phyloP scores from a whole-genome alignment of 2,797 vertebrate genomes.

The Syndactyla subalaris region DNA sequence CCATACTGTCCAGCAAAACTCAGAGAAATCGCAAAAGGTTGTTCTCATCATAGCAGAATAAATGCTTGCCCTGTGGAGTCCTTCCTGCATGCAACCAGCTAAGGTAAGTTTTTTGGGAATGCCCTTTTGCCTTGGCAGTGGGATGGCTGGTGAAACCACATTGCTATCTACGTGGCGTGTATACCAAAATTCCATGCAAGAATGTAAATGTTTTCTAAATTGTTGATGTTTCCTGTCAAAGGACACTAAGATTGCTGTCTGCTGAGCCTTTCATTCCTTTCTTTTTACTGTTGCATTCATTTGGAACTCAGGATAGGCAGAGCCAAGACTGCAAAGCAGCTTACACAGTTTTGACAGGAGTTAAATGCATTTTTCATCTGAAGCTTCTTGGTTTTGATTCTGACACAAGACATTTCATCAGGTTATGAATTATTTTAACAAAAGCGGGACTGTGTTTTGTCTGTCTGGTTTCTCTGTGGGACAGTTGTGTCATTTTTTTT shows the following conservation, averaged over 20 bases:
- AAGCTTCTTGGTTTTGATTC: slow-evolving; percentile 11
- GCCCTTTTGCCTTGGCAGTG: neutral
- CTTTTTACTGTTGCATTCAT: neutral
- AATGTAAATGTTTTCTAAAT: neutral
- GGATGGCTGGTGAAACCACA: rapidly evolving
- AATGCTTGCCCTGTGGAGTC: neutral
- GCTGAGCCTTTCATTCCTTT: neutral
- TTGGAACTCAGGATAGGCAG: neutral
- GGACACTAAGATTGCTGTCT: neutral
- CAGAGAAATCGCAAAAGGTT: neutral
- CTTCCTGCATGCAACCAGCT: neutral
- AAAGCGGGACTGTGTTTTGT: neutral
- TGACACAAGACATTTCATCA: slow-evolving; percentile 20
- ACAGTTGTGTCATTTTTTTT: neutral
- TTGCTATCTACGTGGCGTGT: neutral
- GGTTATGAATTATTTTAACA: slow-evolving; percentile 38
- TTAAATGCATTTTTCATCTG: neutral
- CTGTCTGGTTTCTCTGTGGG: slow-evolving; percentile 14
- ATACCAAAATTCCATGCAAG: neutral
- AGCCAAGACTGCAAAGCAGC: neutral
- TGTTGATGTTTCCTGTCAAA: neutral
- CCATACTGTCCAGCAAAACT: neutral
- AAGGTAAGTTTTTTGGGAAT: neutral
- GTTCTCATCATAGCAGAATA: neutral
- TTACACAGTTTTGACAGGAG: neutral